Conservation (phyloP, 2,797 vertebrate species). For the Phoebastria nigripes region DNA sequence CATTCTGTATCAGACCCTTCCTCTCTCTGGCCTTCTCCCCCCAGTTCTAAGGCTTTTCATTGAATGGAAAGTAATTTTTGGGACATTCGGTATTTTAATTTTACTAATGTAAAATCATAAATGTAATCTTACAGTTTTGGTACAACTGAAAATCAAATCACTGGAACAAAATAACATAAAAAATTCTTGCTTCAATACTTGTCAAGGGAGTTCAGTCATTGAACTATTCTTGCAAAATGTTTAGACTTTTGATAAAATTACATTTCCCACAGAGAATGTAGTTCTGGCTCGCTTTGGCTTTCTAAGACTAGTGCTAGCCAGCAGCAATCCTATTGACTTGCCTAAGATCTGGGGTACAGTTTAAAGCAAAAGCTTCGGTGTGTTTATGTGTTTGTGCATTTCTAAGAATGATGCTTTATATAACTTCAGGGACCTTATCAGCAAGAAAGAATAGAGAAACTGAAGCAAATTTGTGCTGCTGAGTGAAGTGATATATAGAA, state of each 20-base stretch:
- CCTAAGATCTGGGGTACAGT: not conserved
- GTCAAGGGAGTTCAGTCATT: not conserved
- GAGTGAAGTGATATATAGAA: not conserved
- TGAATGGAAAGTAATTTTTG: constrained; percentile 10
- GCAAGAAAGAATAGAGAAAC: not conserved
- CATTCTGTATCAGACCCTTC: not conserved
- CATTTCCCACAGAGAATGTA: not conserved
- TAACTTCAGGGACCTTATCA: constrained; percentile 10
- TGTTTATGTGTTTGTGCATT: constrained; percentile 20
- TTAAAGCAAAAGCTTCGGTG: not conserved
- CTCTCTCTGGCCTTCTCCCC: not conserved
- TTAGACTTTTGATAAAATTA: not conserved
- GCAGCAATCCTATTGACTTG: not conserved
- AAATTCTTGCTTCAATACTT: not conserved
- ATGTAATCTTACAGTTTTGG: not conserved
- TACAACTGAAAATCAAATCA: not conserved
- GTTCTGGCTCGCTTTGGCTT: not conserved
- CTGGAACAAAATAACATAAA: not conserved
- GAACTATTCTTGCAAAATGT: not conserved
- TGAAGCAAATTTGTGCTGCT: not conserved
- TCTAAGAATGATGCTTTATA: constrained; percentile 22
- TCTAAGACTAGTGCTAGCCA: not conserved
- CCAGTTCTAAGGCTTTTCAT: not conserved
- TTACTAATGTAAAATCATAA: not conserved
- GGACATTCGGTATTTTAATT: not conserved